Base-by-base conservation (phyloP, 2,113 vertebrate genomes). In the Platysternon megacephalum region DNA sequence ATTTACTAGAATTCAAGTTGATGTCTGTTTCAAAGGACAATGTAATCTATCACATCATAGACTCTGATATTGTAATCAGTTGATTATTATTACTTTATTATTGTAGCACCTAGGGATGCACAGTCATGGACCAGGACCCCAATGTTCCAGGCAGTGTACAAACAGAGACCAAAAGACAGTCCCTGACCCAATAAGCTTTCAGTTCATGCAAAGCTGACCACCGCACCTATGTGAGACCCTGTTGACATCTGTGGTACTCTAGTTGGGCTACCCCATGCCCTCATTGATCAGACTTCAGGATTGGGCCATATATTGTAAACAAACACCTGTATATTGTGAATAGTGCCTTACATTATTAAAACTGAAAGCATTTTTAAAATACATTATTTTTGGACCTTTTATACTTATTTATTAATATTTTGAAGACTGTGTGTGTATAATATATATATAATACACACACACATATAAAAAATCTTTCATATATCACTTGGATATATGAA, bases 141-240 rank as follows among this genome's bases (percentile, higher is more conserved):
- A 0, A 44, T 51, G 76, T 86, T 21, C 74, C 56, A 51, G 56
- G 11, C 42, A 68, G 42, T 0, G 0, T 17, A 10, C 12, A 72
- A 56, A 61, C 55, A 90, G 51, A 26, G 82, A 93, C 94, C 11
- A 49, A 35, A 52, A 5, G 46, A 29, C n/a, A 56, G 68, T 89
- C 90, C 85, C 68, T 90, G 0, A 76, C 26, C 86, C 68, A 51
- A 46, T 85, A 86, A 78, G 68, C 19, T 4, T 1, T 0, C 74
- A 14, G 7, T 65, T 29, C 44, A 44, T 84, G 84, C 19, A 91
- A 4, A 17, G 53, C 0, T 0, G 49, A 42, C 55, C 32, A 6
- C 21, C 76, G n/a, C 49, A 29, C 12, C 17, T 26, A 13, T 52
- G 9, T 51, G 72, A 22, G 83, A 26, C 79, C 91, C 21, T 35